A percentile compares a stretch with the other conserved stretches of the same genome.
Conservation (phyloP, 2,797 vertebrate species). For the Zenarchopterus dispar region DNA sequence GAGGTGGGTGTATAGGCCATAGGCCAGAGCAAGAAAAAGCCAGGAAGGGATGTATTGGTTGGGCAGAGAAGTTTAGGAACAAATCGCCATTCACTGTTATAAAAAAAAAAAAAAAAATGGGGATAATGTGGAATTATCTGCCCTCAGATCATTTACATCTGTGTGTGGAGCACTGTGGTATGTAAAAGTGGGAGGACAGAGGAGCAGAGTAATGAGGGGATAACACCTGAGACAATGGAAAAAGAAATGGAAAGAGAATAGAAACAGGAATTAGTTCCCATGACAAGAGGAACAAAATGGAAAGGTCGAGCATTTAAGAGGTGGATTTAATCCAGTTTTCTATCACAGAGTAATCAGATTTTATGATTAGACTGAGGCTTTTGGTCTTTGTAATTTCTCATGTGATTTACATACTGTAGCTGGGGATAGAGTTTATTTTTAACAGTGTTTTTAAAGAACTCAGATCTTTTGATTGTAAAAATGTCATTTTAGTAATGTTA, state of each 20-base stretch:
- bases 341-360: slow-evolving; percentile 71
- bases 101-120: slow-evolving; percentile 53
- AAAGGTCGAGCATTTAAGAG: slow-evolving; percentile 70
- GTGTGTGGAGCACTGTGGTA: slow-evolving; percentile 31
- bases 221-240: slow-evolving; percentile 33
- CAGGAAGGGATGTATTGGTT: slow-evolving; percentile 31
- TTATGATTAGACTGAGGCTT: slow-evolving; percentile 66
- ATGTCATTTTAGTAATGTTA: not conserved
- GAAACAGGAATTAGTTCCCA: slow-evolving; percentile 55
- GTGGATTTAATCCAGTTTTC: slow-evolving; percentile 69
- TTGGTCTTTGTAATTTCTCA: slow-evolving; percentile 64
- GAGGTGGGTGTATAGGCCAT: slow-evolving; percentile 39
- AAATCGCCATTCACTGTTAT: slow-evolving; percentile 56
- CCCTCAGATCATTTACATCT: slow-evolving; percentile 48
- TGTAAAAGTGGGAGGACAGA: slow-evolving; percentile 32
- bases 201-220: slow-evolving; percentile 50
- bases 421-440: slow-evolving; percentile 31
- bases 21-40: slow-evolving; percentile 28
- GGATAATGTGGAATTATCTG: slow-evolving; percentile 57
- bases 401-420: slow-evolving; percentile 51
- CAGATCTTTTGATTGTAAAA: not conserved
- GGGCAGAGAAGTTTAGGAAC: slow-evolving; percentile 29
- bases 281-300: slow-evolving; percentile 43
- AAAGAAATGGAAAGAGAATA: slow-evolving; percentile 30
- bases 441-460: not conserved